Conservation (phyloP, 2,797 vertebrate species). For the Lepilemur ruficaudatus region DNA sequence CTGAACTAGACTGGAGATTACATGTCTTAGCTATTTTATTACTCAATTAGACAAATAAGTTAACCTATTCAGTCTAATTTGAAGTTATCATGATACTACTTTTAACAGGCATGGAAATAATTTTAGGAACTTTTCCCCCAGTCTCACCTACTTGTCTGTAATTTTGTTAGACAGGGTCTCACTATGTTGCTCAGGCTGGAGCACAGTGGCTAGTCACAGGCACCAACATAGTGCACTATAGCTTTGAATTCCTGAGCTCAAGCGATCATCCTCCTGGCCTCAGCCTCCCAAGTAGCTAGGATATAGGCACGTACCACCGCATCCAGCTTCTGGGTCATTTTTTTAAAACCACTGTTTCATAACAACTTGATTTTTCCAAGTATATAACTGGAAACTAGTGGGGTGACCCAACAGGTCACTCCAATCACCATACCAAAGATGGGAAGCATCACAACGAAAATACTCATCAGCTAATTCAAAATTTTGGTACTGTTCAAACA, state of each 20-base stretch:
- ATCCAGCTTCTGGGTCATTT: neutral
- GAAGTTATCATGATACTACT: neutral
- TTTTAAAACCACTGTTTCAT: neutral
- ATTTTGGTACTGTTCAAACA: neutral
- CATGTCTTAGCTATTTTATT: neutral
- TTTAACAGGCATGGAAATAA: neutral
- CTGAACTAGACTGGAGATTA: neutral
- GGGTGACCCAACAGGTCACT: neutral
- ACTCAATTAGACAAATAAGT: slow-evolving; percentile 14
- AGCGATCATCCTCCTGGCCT: neutral
- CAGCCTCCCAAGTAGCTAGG: neutral
- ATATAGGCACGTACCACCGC: neutral
- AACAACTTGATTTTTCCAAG: neutral
- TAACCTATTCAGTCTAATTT: neutral
- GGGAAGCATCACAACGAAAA: neutral
- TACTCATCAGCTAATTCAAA: neutral
- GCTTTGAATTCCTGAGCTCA: neutral
- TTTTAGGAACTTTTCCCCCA: neutral
- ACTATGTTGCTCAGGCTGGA: neutral
- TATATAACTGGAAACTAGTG: neutral
- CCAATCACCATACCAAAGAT: neutral
- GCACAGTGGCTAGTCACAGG: neutral
- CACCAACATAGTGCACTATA: neutral
- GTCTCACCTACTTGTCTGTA: neutral
- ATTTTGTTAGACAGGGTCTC: neutral